Conservation (phyloP, 2,113 vertebrate species). For the Xyliphius kryptos region DNA sequence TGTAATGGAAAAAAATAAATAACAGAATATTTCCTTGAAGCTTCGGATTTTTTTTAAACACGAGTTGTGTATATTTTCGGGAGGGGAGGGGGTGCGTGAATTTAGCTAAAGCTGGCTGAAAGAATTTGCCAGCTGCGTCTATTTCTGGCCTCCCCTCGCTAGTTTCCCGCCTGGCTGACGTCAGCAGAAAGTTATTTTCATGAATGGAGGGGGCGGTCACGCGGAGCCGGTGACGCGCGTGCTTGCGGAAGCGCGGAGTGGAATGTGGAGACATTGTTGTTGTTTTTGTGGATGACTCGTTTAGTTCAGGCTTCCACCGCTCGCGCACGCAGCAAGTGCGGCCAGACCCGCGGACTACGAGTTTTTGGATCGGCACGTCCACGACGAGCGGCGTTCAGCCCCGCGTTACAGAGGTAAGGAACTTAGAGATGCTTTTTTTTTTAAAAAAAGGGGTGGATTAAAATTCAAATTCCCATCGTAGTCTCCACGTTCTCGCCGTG, state of each 20-base stretch:
- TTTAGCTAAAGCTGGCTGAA: slow-evolving; percentile 54
- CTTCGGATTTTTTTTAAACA: no score
- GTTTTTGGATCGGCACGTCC: background rate
- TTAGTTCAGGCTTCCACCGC: slow-evolving; percentile 53
- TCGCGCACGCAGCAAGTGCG: slow-evolving; percentile 36
- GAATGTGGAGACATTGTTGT: slow-evolving; percentile 77
- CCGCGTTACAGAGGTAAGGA: no score
- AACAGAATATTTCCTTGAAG: no score
- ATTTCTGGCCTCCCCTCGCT: slow-evolving; percentile 61
- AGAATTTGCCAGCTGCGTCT: slow-evolving; percentile 57
- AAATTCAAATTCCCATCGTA: no score
- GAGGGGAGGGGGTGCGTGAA: slow-evolving; percentile 14
- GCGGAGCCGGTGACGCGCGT: slow-evolving; percentile 67
- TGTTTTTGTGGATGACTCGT: slow-evolving; percentile 66
- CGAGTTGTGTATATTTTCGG: no score
- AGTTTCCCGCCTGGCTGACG: slow-evolving; percentile 61
- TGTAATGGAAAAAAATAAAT: no score
- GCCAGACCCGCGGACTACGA: slow-evolving; percentile 27
- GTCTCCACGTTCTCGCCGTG: no score
- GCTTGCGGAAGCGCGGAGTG: slow-evolving; percentile 74
- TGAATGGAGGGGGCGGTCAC: slow-evolving; percentile 79
- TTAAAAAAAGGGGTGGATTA: no score
- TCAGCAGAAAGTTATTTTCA: slow-evolving; percentile 77
- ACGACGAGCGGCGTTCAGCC: no score
- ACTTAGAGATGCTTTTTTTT: no score